Base-by-base conservation (phyloP, 1,140 invertebrate species). In the Nasonia vitripennis region DNA sequence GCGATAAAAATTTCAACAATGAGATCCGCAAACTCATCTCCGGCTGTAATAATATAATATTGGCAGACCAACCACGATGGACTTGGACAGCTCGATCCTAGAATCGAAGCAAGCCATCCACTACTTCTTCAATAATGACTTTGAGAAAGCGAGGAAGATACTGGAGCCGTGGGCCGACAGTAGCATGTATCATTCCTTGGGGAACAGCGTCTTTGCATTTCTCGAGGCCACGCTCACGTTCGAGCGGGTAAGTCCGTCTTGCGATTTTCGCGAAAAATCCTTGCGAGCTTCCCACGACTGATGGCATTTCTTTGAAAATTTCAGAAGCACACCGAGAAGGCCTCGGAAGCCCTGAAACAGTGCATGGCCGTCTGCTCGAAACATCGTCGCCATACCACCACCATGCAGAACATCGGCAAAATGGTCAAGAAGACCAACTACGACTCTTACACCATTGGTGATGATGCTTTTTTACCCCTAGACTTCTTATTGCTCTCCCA, bases 161-260 rank as follows among this genome's bases (percentile, higher is more conserved):
- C 95, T 98, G 92, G 94, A 95, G 89, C 96, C 96, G 86, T 96
- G 95, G 96, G 95, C 97, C 23, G 94, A 96, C 51, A 95, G 94
- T 55, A 98, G 98, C 87, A 96, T 99, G 93, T 99, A 99, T 90
- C 98, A 99, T 93, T 96, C 98, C 1, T 92, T 99, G n/a, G 98
- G 98, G 1, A 95, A 96, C 87, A 95, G 97, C 2, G 97, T 98
- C 20, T 98, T 99, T 91, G 94, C 96, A 86, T 99, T 98, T 91
- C 95, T 99, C 9, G 98, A 99, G 91, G 98, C 98, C 1, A 96
- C 98, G 87, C 95, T 99, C 89, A 99, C 98, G 0, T 98, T 99
- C 91, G 98, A 99, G 91, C 95, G 95, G 91, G 96, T 97, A 93
- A 94, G 62, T n/a, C 11, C 51, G 45, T 48, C 48, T 86, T 87